A percentile compares a stretch with the other conserved stretches of the same genome.
Conservation (phyloP, 2,113 vertebrate genomes). For the Onychorhynchus coronatus region DNA sequence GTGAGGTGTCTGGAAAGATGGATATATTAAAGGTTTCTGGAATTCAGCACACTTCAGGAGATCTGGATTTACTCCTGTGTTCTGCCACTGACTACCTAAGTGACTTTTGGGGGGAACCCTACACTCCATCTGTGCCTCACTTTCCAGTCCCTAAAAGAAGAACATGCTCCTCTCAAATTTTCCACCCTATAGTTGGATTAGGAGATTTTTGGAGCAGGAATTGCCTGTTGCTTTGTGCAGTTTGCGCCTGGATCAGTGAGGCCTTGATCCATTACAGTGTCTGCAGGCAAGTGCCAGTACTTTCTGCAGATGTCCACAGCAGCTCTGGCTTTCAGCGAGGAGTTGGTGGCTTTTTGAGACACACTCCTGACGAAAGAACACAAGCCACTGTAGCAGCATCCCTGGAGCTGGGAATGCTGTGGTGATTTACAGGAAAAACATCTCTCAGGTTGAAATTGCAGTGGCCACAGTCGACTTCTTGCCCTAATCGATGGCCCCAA, state of each 20-base stretch:
- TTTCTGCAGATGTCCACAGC: background rate
- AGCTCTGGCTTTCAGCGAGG: background rate
- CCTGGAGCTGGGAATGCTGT: no score
- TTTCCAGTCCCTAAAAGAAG: background rate
- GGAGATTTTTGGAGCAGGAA: background rate
- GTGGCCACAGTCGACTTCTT: rapidly evolving
- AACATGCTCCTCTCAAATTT: rapidly evolving
- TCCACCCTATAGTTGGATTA: background rate
- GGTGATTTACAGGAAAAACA: background rate
- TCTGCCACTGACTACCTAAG: background rate
- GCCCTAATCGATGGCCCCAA: background rate
- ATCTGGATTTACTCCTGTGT: background rate
- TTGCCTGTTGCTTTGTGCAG: background rate
- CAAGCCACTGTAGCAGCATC: rapidly evolving
- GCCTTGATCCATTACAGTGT: background rate
- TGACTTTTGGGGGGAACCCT: background rate
- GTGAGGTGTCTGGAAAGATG: background rate
- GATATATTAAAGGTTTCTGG: background rate
- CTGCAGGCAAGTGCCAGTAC: background rate
- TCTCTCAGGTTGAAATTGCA: background rate
- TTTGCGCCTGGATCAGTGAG: background rate
- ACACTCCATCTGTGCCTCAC: background rate
- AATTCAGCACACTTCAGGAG: background rate
- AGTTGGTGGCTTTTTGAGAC: background rate
- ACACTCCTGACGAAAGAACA: background rate